A percentile compares a stretch with the other conserved stretches of the same genome.
phyloP scores from a whole-genome alignment of 2,113 vertebrate genomes.

The Petroica traversi region DNA sequence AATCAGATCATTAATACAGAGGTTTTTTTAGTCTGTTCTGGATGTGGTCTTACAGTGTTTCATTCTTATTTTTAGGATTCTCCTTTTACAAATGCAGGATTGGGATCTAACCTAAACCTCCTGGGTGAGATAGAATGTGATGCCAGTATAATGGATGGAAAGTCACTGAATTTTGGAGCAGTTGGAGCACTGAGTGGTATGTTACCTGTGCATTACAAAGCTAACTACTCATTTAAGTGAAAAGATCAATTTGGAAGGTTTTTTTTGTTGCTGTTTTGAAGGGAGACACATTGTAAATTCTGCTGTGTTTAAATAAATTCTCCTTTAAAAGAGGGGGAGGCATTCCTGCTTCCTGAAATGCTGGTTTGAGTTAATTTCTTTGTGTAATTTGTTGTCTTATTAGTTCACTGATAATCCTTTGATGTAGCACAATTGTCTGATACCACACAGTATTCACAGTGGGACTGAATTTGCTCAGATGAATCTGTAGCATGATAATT shows the following conservation, averaged over 20 bases:
- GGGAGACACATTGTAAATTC: not conserved
- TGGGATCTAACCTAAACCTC: constrained; percentile 97
- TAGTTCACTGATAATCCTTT: not conserved
- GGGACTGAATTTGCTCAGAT: not conserved
- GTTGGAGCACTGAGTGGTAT: constrained; percentile 94
- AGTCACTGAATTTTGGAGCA: constrained; percentile 93
- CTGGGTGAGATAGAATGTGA: constrained; percentile 97
- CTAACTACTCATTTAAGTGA: not conserved
- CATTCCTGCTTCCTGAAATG: not conserved
- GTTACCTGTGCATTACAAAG: not conserved
- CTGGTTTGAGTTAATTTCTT: not conserved
- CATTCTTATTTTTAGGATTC: constrained; percentile 85
- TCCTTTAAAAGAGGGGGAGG: not conserved
- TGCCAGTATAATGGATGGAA: constrained; percentile 99
- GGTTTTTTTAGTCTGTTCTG: not conserved
- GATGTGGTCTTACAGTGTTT: not conserved
- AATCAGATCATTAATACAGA: not conserved
- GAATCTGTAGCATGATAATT: not conserved
- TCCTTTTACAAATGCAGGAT: constrained; percentile 97
- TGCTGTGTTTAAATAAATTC: not conserved
- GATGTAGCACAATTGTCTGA: not conserved
- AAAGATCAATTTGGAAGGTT: not conserved
- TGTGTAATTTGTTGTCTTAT: not conserved
- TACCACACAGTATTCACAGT: not conserved
- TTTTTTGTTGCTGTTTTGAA: not conserved